Conservation (phyloP, 2,888 invertebrate genomes). For the Archips xylosteana region DNA sequence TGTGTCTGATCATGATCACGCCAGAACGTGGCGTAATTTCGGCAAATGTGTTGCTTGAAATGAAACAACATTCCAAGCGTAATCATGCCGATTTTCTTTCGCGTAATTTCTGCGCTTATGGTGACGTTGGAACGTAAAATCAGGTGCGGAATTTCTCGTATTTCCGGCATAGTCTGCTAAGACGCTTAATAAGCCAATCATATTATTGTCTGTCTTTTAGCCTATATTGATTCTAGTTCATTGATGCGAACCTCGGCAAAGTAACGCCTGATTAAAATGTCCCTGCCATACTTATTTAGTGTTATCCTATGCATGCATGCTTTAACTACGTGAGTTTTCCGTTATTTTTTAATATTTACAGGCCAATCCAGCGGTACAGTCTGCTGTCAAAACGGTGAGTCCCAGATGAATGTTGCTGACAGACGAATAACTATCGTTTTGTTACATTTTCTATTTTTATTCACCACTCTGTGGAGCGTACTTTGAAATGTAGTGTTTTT, state of each 20-base stretch:
- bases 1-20: too few species aligned
- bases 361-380: conserved; percentile 97
- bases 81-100: too few species aligned
- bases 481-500: conserved; percentile 36
- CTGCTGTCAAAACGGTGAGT: conserved; percentile 97
- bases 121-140: too few species aligned
- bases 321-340: conserved; percentile 65
- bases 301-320: conserved; percentile 67
- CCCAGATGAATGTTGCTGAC: conserved; percentile 50
- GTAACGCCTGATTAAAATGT: background rate
- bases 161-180: too few species aligned
- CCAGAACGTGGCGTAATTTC: too few species aligned
- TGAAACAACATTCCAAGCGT: too few species aligned
- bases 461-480: conserved; percentile 66
- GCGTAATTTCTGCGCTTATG: too few species aligned
- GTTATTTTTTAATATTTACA: conserved; percentile 86
- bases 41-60: too few species aligned
- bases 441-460: conserved; percentile 47
- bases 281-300: conserved; percentile 15
- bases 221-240: background rate
- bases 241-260: background rate
- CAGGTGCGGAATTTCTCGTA: too few species aligned
- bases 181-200: too few species aligned
- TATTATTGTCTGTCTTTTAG: too few species aligned
- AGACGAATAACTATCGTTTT: conserved; percentile 22